A percentile compares a stretch with the other conserved stretches of the same genome.
phyloP scores from a whole-genome alignment of 1,140 invertebrate species.

The Acromyrmex charruanus region DNA sequence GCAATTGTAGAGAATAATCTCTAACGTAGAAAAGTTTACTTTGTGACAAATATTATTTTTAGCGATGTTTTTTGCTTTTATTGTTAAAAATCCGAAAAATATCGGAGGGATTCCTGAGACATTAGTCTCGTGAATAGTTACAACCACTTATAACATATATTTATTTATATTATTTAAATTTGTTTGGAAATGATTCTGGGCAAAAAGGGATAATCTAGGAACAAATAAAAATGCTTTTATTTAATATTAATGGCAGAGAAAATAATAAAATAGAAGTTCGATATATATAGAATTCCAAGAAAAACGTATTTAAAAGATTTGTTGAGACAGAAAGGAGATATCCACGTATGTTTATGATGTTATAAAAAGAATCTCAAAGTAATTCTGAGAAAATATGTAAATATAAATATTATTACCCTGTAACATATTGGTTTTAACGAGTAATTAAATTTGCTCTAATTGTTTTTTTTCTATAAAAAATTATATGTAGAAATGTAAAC shows the following conservation, averaged over 20 bases:
- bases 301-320: background rate
- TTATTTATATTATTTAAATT: background rate
- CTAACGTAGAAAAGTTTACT: background rate
- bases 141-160: background rate
- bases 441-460: constrained; percentile 7
- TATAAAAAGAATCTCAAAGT: constrained; percentile 1
- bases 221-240: constrained; percentile 7
- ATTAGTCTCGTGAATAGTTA: background rate
- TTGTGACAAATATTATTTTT: background rate
- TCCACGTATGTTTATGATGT: background rate
- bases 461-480: background rate
- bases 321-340: background rate
- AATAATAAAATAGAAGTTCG: background rate
- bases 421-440: background rate
- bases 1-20: constrained; percentile 4
- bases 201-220: background rate
- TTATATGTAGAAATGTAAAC: constrained; percentile 15
- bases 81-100: background rate
- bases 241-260: background rate
- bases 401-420: background rate
- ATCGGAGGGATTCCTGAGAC: background rate
- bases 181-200: background rate
- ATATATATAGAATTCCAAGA: background rate
- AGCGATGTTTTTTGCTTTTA: background rate
- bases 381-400: background rate